These are phyloP conservation scores for Lordiphosa mommai DNA, from an alignment of 1,140 invertebrate genomes.

Conservation along the genomic window DNA sequence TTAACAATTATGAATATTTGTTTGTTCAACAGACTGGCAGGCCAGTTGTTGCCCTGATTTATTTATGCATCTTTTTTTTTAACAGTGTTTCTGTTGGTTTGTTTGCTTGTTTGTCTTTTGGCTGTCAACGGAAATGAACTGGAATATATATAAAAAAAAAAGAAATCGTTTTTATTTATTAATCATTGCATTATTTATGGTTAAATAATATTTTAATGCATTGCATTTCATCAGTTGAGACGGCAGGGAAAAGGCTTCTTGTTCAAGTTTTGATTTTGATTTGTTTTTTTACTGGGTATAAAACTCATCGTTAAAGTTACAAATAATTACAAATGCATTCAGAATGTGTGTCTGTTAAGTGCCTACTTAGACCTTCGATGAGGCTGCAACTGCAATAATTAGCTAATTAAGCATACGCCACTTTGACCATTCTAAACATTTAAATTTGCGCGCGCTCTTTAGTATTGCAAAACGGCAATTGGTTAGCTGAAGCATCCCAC, in stretches of 20 bases:
- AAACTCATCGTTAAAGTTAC: too few relatives aligned
- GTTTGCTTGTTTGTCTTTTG: conserved; percentile 48
- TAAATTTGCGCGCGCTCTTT: conserved; percentile 28
- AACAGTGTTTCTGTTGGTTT: conserved; percentile 33
- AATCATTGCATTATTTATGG: conserved; percentile 69
- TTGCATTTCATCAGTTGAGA: conserved; percentile 23
- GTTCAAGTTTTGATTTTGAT: conserved; percentile 23
- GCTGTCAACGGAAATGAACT: conserved; percentile 69
- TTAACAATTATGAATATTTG: conserved; percentile 64
- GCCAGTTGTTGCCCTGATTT: conserved; percentile 55
- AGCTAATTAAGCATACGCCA: conserved; percentile 45
- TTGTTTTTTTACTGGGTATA: too few relatives aligned
- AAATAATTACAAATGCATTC: too few relatives aligned
- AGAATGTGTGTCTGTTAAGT: too few relatives aligned
- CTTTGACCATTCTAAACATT: conserved; percentile 30
- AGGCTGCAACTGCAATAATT: too few relatives aligned
- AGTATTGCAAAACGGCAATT: conserved; percentile 46
- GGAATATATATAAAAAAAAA: conserved; percentile 14
- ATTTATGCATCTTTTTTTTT: conserved; percentile 52
- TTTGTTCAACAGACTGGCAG: conserved; percentile 34
- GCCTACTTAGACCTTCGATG: too few relatives aligned
- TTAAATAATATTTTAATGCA: conserved; percentile 66
- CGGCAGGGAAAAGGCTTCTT: conserved; percentile 34
- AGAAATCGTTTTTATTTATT: conserved; percentile 62
- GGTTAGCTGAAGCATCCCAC: too few relatives aligned